Evolutionary conservation across 1,140 invertebrate species (phyloP).

Genomic region (Zaprionus africanus): DNA sequence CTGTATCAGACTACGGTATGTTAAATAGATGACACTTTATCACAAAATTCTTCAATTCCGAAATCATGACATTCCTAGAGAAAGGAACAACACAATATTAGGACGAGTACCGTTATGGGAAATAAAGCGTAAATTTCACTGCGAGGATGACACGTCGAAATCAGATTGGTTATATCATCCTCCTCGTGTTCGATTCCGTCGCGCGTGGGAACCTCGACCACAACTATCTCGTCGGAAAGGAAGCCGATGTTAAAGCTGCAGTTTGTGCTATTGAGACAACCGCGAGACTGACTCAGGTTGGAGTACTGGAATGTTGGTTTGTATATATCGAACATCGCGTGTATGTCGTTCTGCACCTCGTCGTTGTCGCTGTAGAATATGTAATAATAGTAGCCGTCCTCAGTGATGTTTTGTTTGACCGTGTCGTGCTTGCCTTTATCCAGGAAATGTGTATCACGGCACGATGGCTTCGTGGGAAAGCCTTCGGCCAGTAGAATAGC

Average conservation of each 20-base stretch:
- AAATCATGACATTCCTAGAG: conserved; percentile 83
- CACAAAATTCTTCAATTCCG: conserved; percentile 53
- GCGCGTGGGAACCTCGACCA: conserved; percentile 91
- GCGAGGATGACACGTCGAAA: conserved; percentile 90
- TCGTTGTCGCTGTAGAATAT: conserved; percentile 95
- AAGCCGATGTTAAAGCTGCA: conserved; percentile 89
- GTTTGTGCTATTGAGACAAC: conserved; percentile 90
- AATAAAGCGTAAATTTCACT: conserved; percentile 91
- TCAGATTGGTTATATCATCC: conserved; percentile 88
- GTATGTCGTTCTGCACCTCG: conserved; percentile 90
- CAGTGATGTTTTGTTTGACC: conserved; percentile 88
- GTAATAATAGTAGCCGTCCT: conserved; percentile 93
- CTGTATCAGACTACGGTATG: conserved; percentile 60
- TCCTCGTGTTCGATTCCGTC: conserved; percentile 91
- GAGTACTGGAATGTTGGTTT: conserved; percentile 92
- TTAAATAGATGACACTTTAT: conserved; percentile 43
- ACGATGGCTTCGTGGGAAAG: conserved; percentile 88
- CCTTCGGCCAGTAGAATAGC: conserved; percentile 89
- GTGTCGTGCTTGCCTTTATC: conserved; percentile 86
- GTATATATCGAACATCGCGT: conserved; percentile 92
- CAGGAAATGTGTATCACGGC: conserved; percentile 88
- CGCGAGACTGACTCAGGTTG: conserved; percentile 87
- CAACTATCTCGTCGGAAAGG: conserved; percentile 90
- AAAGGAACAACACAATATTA: conserved; percentile 91
- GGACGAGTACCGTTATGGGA: conserved; percentile 89